These are phyloP conservation scores for Ginglymostoma cirratum DNA, from an alignment of 2,113 vertebrate genomes.

Conservation along the genomic window DNA sequence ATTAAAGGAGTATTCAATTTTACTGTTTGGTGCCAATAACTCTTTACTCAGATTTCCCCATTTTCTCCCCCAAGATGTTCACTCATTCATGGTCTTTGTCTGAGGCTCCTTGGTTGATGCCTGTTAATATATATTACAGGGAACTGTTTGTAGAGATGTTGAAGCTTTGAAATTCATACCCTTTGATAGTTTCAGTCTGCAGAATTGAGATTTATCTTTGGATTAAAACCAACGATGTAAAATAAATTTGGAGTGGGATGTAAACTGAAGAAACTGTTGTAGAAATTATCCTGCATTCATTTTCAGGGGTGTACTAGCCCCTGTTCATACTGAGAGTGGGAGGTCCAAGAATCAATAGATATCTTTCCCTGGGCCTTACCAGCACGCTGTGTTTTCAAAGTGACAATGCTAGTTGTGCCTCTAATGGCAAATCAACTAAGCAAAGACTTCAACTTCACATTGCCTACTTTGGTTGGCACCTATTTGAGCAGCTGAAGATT, in stretches of 20 bases:
- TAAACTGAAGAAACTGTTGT: neutral
- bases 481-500: neutral
- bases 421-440: neutral
- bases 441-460: neutral
- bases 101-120: neutral
- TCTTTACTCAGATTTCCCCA: too few species aligned
- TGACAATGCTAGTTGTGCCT: neutral
- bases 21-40: too few species aligned
- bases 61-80: too few species aligned
- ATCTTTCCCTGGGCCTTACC: neutral
- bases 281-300: neutral
- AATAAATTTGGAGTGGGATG: neutral
- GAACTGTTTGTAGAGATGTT: neutral
- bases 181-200: neutral
- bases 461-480: too few species aligned
- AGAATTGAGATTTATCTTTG: neutral
- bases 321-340: neutral
- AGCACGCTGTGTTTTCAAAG: neutral
- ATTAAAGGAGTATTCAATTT: neutral
- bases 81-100: neutral
- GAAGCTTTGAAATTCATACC: neutral
- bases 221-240: neutral
- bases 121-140: neutral
- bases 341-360: neutral
- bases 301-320: too few species aligned